phyloP scores from a whole-genome alignment of 2,113 vertebrate species.

The Phoxinus phoxinus region DNA sequence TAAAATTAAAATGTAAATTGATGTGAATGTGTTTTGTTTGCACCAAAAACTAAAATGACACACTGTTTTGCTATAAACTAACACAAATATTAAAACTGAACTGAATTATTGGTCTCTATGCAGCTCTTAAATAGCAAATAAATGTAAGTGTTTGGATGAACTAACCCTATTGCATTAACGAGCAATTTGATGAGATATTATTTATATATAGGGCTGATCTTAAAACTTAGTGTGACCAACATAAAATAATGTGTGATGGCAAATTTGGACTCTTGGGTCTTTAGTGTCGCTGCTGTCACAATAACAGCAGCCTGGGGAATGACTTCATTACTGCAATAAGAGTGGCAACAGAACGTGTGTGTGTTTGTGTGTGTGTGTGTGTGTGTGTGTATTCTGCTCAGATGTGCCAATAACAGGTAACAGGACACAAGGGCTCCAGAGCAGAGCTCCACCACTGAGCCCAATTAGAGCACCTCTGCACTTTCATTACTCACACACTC shows the following conservation, averaged over 20 bases:
- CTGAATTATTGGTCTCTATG: no score
- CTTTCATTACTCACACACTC: conserved; percentile 16
- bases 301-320: conserved; percentile 37
- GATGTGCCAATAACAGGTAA: conserved; percentile 29
- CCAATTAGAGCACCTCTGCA: conserved; percentile 30
- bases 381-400: conserved; percentile 28
- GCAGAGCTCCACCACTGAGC: conserved; percentile 34
- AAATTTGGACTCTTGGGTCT: conserved; percentile 39
- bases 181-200: not conserved
- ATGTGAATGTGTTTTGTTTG: no score
- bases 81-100: no score
- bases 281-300: conserved; percentile 31
- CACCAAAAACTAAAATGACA: no score
- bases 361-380: conserved; percentile 13
- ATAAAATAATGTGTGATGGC: conserved; percentile 38
- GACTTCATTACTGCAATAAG: conserved; percentile 21
- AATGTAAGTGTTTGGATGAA: not conserved
- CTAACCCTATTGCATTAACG: not conserved
- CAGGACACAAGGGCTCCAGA: conserved; percentile 11
- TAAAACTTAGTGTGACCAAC: conserved; percentile 15
- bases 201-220: not conserved
- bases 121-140: no score
- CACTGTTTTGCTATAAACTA: no score
- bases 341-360: conserved; percentile 20
- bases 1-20: no score